phyloP scores from a whole-genome alignment of 2,797 vertebrate genomes.

The Xerus rutilus region DNA sequence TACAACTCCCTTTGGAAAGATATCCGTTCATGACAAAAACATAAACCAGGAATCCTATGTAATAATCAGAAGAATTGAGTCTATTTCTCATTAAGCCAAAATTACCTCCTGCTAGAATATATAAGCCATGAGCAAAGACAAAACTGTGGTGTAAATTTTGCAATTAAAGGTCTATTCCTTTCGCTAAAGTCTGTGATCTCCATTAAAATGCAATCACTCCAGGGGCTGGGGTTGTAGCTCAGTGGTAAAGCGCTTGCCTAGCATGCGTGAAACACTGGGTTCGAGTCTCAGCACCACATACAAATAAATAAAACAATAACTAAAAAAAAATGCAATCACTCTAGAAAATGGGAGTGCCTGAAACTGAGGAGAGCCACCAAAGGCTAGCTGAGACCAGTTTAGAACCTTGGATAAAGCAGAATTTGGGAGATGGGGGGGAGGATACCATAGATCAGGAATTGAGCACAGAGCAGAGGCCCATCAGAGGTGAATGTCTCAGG shows the following conservation, averaged over 20 bases:
- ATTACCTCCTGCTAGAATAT: background rate
- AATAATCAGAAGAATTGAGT: background rate
- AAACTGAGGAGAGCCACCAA: background rate
- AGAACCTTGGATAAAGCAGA: background rate
- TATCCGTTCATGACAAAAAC: conserved; percentile 12
- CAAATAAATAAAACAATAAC: no score
- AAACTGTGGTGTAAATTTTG: background rate
- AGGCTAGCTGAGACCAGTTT: background rate
- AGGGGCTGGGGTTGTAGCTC: background rate
- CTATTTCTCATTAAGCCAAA: conserved; percentile 11
- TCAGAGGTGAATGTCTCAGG: background rate
- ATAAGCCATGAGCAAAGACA: background rate
- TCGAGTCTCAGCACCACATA: no score
- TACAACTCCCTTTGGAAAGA: background rate
- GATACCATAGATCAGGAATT: background rate
- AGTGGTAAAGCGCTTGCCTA: no score
- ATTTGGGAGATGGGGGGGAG: background rate
- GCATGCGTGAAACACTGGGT: no score
- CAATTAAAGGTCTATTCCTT: conserved; percentile 7
- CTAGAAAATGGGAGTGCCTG: background rate
- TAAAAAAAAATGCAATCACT: conserved; percentile 5
- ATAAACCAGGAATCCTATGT: background rate
- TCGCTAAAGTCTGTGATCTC: background rate
- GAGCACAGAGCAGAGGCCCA: background rate
- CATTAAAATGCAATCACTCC: conserved; percentile 24